Evolutionary conservation across 2,113 vertebrate species (phyloP).

Genomic region (Prietella phreatophila): DNA sequence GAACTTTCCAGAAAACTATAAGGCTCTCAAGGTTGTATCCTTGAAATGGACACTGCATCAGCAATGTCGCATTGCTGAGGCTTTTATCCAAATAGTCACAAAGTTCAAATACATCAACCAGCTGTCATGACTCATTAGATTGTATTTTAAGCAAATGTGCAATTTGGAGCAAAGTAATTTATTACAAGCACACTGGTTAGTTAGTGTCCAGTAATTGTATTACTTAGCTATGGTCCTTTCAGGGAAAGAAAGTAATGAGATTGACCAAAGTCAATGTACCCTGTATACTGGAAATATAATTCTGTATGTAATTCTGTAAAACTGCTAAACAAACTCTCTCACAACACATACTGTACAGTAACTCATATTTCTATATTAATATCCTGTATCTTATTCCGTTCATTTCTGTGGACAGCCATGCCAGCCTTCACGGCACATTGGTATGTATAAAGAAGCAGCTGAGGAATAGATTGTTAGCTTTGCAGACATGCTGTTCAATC

Average conservation of each 20-base stretch:
- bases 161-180: slow-evolving; percentile 41
- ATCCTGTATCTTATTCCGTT: not conserved
- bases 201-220: slow-evolving; percentile 22
- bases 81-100: slow-evolving; percentile 33
- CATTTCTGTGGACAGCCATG: not conserved
- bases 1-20: slow-evolving; percentile 10
- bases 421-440: not conserved
- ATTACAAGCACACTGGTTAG: not conserved
- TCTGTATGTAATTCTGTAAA: not conserved
- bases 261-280: not conserved
- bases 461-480: not conserved
- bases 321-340: no score
- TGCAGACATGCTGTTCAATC: slow-evolving; percentile 23
- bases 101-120: slow-evolving; percentile 34
- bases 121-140: slow-evolving; percentile 30
- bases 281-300: not conserved
- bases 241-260: not conserved
- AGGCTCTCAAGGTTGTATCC: slow-evolving; percentile 42
- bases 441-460: slow-evolving; percentile 11
- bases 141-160: slow-evolving; percentile 30
- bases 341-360: not conserved
- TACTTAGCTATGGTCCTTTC: not conserved
- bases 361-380: not conserved
- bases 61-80: slow-evolving; percentile 28
- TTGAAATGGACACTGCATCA: slow-evolving; percentile 38